Base-by-base conservation (phyloP, 2,113 vertebrate genomes). In the Pseudorhombus dupliciocellatus region DNA sequence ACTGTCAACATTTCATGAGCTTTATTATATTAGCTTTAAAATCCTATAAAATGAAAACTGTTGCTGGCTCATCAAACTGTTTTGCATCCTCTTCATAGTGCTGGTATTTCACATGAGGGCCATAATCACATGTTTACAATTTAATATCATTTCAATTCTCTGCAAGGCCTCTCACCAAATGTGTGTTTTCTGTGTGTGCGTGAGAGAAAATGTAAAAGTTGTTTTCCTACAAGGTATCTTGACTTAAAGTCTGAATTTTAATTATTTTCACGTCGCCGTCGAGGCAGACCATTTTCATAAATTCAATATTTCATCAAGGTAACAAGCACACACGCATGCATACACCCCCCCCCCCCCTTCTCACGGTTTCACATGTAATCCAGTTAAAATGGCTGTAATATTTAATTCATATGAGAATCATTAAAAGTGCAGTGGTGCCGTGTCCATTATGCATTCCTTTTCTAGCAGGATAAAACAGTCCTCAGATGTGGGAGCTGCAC, bases 391-490 rank as follows among this genome's bases (percentile, higher is more conserved):
- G 75, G 84, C 88, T 65, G 73, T 85, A 84, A 94, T 94, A 93
- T 93, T 94, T 94, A 93, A 94, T 94, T 93, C 90, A 93, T 94
- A 93, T 89, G 83, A 85, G 90, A 91, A 92, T 94, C 94, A 93
- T 94, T 94, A 94, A 93, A 90, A 93, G 93, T 90, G 90, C 87
- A 90, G 87, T 68, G 90, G 81, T 91, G 77, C 84, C 28, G 81
- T 88, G 85, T 88, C 88, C 85, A 94, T 94, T 94, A 94, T 88
- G 87, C 90, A 94, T 94, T 94, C 93, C 91, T 92, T 94, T 94
- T 94, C 93, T 93, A 92, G 88, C 92, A 89, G 93, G 94, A 94
- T 94, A 94, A 94, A 94, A 94, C 93, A 93, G 90, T 79, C 85
- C 90, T 94, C 90, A 94, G 94, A 94, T 94, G 93, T 94, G 88